Conservation (phyloP, 2,113 vertebrate genomes). For the Xyrauchen texanus region DNA sequence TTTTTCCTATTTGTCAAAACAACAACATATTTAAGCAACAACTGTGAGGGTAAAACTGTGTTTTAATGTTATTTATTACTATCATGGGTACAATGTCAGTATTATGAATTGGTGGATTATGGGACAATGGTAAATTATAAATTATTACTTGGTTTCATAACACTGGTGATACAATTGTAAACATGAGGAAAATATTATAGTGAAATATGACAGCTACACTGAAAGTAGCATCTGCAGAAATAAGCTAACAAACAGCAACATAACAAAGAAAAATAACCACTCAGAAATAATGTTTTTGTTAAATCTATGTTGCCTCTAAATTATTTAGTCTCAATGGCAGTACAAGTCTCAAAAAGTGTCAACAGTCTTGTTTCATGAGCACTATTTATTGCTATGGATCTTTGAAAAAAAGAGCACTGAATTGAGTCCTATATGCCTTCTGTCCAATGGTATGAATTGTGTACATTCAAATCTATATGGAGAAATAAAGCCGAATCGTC, state of each 20-base stretch:
- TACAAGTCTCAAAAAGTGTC: slow-evolving; percentile 88
- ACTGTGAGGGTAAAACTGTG: neutral
- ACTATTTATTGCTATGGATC: slow-evolving; percentile 91
- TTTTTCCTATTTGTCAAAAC: neutral
- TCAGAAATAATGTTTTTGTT: neutral
- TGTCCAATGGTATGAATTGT: slow-evolving; percentile 88
- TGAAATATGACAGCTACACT: neutral
- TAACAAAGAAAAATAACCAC: slow-evolving; percentile 6
- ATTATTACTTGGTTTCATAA: neutral
- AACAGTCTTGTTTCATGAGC: slow-evolving; percentile 82
- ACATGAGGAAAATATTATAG: neutral
- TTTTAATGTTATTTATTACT: slow-evolving; percentile 40
- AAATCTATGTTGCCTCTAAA: slow-evolving; percentile 69
- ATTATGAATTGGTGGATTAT: slow-evolving; percentile 50
- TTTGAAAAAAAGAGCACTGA: slow-evolving; percentile 80
- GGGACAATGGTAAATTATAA: slow-evolving; percentile 21
- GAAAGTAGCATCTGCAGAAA: neutral
- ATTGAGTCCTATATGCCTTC: slow-evolving; percentile 88
- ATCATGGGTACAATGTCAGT: slow-evolving; percentile 52
- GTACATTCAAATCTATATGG: slow-evolving; percentile 82
- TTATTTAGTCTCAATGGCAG: slow-evolving; percentile 79
- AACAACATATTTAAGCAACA: slow-evolving; percentile 7
- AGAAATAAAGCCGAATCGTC: slow-evolving; percentile 88
- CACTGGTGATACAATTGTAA: slow-evolving; percentile 10
- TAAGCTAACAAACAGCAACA: slow-evolving; percentile 26